Percentiles rank a stretch among this genome's conserved stretches.
phyloP scores from a whole-genome alignment of 2,113 vertebrate genomes.

The Struthidea cinerea region DNA sequence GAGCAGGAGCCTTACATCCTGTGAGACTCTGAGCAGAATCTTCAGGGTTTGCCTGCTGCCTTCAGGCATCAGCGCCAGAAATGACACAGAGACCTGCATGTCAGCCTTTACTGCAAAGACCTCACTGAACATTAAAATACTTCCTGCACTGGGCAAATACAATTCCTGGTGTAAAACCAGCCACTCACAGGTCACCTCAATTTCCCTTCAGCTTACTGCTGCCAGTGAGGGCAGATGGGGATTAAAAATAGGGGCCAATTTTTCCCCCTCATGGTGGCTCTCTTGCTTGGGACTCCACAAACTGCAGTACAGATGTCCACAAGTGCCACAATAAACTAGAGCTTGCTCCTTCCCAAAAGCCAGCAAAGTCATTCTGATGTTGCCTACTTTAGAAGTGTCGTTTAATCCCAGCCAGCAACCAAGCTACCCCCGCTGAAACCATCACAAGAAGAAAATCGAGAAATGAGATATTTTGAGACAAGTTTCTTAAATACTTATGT shows the following conservation, averaged over 20 bases:
- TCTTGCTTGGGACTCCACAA: neutral
- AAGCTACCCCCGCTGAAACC: neutral
- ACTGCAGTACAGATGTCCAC: neutral
- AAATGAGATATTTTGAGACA: neutral
- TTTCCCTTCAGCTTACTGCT: neutral
- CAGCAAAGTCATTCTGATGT: neutral
- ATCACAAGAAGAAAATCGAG: neutral
- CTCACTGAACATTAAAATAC: neutral
- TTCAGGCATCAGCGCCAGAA: neutral
- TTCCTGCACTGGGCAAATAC: neutral
- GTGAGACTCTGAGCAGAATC: neutral
- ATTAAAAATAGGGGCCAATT: neutral
- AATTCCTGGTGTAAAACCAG: neutral
- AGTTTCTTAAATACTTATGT: neutral
- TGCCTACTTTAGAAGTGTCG: neutral
- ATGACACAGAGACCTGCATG: fast-evolving
- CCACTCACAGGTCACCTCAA: neutral
- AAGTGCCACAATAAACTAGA: neutral
- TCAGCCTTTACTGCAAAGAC: neutral
- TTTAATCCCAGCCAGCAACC: neutral
- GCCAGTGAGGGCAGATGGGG: neutral
- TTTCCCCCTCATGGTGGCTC: neutral
- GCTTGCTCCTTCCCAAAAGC: neutral
- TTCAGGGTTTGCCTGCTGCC: neutral
- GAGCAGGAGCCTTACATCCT: fast-evolving